Conservation (phyloP, 2,797 vertebrate species). For the Pygocentrus nattereri region DNA sequence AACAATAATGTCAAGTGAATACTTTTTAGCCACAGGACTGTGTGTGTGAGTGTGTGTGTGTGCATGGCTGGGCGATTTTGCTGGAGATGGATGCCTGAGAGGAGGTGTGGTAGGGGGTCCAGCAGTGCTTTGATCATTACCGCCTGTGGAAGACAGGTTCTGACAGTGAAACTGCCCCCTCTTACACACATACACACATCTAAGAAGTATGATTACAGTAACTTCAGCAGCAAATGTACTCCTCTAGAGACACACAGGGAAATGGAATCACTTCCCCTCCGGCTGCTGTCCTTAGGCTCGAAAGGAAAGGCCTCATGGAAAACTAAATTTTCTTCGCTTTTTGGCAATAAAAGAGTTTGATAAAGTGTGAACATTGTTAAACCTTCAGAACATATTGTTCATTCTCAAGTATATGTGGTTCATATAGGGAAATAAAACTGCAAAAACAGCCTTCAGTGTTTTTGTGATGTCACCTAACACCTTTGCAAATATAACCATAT, state of each 20-base stretch:
- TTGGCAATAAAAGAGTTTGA: no score
- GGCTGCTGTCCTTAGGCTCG: neutral
- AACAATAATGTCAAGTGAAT: slow-evolving; percentile 25
- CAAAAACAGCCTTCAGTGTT: no score
- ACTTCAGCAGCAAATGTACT: slow-evolving; percentile 33
- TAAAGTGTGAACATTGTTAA: no score
- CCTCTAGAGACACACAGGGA: slow-evolving; percentile 4
- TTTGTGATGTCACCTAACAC: no score
- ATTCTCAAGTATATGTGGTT: no score
- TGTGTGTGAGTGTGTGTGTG: slow-evolving; percentile 40
- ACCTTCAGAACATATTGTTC: no score
- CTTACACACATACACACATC: slow-evolving; percentile 57
- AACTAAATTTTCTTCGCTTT: no score
- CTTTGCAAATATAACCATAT: no score
- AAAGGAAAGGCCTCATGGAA: no score
- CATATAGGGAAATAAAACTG: no score
- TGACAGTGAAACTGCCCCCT: slow-evolving; percentile 74
- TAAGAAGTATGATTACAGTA: slow-evolving; percentile 38
- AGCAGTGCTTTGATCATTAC: slow-evolving; percentile 83
- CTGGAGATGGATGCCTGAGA: slow-evolving; percentile 78
- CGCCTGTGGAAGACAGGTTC: slow-evolving; percentile 80
- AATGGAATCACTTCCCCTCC: neutral
- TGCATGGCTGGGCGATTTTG: slow-evolving; percentile 64
- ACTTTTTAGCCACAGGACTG: slow-evolving; percentile 35
- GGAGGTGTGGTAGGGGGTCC: slow-evolving; percentile 78